A percentile compares a stretch with the other conserved stretches of the same genome.
These are phyloP conservation scores for Eriosoma lanigerum DNA, from an alignment of 1,140 invertebrate genomes.

Conservation along the genomic window DNA sequence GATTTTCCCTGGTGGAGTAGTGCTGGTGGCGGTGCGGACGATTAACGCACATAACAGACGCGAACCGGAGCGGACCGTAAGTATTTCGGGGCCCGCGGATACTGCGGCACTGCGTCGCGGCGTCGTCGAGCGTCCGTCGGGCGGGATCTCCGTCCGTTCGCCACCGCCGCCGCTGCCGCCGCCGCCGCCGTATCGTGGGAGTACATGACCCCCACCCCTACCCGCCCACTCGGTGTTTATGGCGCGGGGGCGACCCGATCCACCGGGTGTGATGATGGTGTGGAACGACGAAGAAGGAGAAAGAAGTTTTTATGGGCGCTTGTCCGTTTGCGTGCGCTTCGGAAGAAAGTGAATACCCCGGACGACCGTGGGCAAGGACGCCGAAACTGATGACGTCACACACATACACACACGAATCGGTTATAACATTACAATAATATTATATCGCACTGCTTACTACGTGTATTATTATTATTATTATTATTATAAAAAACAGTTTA, in stretches of 20 bases:
- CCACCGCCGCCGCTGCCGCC: neutral
- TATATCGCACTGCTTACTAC: neutral
- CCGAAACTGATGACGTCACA: constrained; percentile 41
- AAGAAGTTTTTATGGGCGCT: neutral
- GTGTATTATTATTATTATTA: neutral
- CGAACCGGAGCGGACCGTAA: constrained; percentile 48
- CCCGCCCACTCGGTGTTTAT: neutral
- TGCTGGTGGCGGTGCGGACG: constrained; percentile 33
- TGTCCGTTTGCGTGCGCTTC: neutral
- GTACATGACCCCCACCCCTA: neutral
- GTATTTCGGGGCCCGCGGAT: constrained; percentile 50
- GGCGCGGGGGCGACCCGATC: neutral
- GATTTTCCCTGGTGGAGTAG: constrained; percentile 10
- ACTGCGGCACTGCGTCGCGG: constrained; percentile 34
- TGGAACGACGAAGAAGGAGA: constrained; percentile 1
- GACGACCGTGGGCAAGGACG: constrained; percentile 51
- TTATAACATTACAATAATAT: neutral
- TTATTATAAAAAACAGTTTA: neutral
- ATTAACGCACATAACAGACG: constrained; percentile 47
- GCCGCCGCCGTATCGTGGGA: constrained; percentile 33
- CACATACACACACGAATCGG: neutral
- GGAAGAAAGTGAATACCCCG: constrained; percentile 45
- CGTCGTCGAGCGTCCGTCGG: constrained; percentile 1
- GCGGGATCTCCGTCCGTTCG: constrained; percentile 16
- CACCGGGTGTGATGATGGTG: neutral